Percentiles rank a stretch among this genome's conserved stretches.
These are phyloP conservation scores for Pseudococcus viburni DNA, from an alignment of 2,888 invertebrate species.

Conservation along the genomic window DNA sequence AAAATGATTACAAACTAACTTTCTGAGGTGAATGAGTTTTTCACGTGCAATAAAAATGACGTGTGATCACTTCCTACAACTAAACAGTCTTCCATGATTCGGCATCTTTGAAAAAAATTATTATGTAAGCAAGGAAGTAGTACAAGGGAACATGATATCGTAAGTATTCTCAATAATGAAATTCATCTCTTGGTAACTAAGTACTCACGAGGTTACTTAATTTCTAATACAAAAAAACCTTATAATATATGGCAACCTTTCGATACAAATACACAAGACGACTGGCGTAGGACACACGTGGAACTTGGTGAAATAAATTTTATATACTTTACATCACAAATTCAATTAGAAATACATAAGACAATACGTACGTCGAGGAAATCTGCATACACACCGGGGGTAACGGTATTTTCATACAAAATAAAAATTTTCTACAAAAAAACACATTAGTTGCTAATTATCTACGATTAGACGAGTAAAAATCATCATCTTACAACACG, in stretches of 20 bases:
- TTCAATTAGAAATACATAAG: neutral
- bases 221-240: slow-evolving; percentile 28
- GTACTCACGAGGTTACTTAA: slow-evolving; percentile 39
- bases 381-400: neutral
- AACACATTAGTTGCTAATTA: neutral
- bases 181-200: slow-evolving; percentile 39
- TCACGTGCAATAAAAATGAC: neutral
- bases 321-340: slow-evolving; percentile 1
- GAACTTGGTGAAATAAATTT: neutral
- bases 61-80: neutral
- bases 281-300: slow-evolving; percentile 1
- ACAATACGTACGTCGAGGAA: neutral
- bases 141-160: neutral
- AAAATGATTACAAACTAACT: neutral
- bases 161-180: slow-evolving; percentile 30
- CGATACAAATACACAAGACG: slow-evolving; percentile 33
- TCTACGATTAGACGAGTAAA: neutral
- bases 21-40: neutral
- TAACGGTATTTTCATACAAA: neutral
- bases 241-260: slow-evolving; percentile 49
- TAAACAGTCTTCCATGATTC: slow-evolving; percentile 33
- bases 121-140: neutral
- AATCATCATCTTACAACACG: neutral
- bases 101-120: neutral
- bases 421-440: neutral